Evolutionary conservation across 2,113 vertebrate genomes (phyloP).

Genomic region (Globicephala melas): DNA sequence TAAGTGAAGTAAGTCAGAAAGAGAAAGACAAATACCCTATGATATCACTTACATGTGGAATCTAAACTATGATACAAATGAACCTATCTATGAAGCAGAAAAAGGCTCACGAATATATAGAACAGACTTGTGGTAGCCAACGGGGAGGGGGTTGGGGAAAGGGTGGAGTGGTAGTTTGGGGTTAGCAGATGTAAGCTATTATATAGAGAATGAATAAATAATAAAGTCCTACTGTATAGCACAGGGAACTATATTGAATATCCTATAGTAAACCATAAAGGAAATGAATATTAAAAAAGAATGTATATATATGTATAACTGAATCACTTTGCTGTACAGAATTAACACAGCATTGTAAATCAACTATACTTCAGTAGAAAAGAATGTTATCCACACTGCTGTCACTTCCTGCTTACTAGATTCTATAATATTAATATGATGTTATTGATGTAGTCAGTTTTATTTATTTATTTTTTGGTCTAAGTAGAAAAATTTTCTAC

Average conservation of each 20-base stretch:
- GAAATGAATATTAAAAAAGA: not conserved
- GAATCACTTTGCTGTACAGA: not conserved
- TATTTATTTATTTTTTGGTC: not conserved
- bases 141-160: fast-evolving
- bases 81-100: not conserved
- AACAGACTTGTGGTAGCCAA: not conserved
- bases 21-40: not conserved
- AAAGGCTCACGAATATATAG: not conserved
- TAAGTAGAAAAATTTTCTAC: not conserved
- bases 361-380: not conserved
- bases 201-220: not conserved
- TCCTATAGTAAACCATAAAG: not conserved
- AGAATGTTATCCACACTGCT: not conserved
- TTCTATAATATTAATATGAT: not conserved
- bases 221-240: not conserved
- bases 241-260: not conserved
- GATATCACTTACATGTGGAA: not conserved
- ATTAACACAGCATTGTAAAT: not conserved
- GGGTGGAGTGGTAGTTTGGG: not conserved
- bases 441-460: not conserved
- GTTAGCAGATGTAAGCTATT: not conserved
- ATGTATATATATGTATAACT: not conserved
- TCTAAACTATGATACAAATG: not conserved
- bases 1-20: not conserved
- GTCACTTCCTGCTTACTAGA: not conserved